Evolutionary conservation across 2,888 invertebrate species (phyloP), one percentile per base, ranked within the genome.

Genomic region (Amblyteles armatorius): DNA sequence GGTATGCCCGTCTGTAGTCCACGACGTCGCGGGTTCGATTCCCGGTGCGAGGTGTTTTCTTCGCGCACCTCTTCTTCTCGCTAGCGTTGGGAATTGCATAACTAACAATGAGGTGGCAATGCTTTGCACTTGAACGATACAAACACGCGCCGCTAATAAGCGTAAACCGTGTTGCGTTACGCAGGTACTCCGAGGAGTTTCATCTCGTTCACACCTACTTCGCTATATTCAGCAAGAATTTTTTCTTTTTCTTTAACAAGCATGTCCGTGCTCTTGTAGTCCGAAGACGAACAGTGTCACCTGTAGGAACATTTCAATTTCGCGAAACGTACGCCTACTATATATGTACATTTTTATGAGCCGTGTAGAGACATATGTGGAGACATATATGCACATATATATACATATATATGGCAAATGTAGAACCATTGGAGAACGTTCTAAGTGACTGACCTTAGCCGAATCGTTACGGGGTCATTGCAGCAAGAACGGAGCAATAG

Each of bases 391-490:
- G 40, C 6, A 40, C 2, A 9, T 40, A 40, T 9, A 1, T 40
- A 22, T n/a, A 3, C 7, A 33, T 40, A 36, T 13, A 3, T 13
- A 22, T 40, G 16, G 55, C 40, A 57, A 40, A n/a, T 44, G 40
- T 44, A 73, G 57, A 26, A 40, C 7, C 13, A 33, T 33, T 73
- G 48, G 57, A 22, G 40, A 40, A 79, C 71, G 48, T 72, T 82
- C 65, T 55, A 71, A 78, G 77, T 78, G 55, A 82, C 50, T 82
- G 81, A 84, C 84, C 77, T 82, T 76, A 82, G 48, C 9, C 48
- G 71, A 82, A 84, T 84, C 71, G 65, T 78, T 74, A 71, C 84
- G 82, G 71, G 82, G 84, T 79, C 69, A 67, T 63, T 16, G 29
- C 68, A 57, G 57, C 55, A 50, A 55, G 26, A n/a, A 48, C 26